phyloP scores from a whole-genome alignment of 2,797 vertebrate genomes.

The Clarias platycephalus region DNA sequence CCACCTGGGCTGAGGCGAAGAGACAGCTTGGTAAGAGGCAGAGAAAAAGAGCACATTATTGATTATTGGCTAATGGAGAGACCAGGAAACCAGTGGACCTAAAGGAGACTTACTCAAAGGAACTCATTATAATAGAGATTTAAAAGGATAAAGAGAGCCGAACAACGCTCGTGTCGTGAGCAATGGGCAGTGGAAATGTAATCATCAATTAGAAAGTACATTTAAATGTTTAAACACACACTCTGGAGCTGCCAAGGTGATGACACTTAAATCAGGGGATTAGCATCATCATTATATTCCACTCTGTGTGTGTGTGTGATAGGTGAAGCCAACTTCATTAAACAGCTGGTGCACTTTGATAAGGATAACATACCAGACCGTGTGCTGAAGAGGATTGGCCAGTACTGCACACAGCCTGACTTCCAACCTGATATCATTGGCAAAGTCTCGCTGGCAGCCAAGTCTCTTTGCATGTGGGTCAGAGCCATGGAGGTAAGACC shows the following conservation, averaged over 20 bases:
- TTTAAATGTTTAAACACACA: conserved; percentile 8
- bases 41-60: conserved; percentile 6
- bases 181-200: background rate
- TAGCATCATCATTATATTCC: background rate
- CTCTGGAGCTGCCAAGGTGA: background rate
- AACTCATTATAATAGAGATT: background rate
- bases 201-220: background rate
- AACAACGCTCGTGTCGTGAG: background rate
- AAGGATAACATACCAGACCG: conserved; percentile 88
- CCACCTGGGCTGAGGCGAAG: conserved; percentile 89
- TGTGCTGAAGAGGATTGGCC: conserved; percentile 82
- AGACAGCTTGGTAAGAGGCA: conserved; percentile 81
- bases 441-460: conserved; percentile 84
- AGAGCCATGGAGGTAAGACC: conserved; percentile 85
- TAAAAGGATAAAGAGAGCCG: background rate
- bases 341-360: conserved; percentile 85
- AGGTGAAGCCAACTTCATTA: conserved; percentile 90
- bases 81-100: background rate
- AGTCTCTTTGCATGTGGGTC: conserved; percentile 93
- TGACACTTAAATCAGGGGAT: conserved; percentile 7
- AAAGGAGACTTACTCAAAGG: conserved; percentile 6
- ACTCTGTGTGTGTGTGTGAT: conserved; percentile 38
- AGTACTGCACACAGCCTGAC: conserved; percentile 81
- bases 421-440: conserved; percentile 88
- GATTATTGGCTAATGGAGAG: background rate